These are phyloP conservation scores for Monopis laevigella DNA, from an alignment of 2,888 invertebrate genomes.

Conservation along the genomic window DNA sequence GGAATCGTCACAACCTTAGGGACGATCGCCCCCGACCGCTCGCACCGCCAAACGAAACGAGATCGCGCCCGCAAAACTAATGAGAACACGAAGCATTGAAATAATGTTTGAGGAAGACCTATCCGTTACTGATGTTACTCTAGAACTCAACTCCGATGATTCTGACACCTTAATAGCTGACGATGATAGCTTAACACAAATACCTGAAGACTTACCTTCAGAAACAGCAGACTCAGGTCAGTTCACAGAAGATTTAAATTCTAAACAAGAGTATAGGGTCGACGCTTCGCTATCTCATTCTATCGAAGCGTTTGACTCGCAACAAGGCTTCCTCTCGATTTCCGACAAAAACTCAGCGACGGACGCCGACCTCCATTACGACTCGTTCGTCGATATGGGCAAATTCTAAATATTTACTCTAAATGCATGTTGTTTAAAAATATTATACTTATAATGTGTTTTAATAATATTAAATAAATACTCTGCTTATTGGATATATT, in stretches of 20 bases:
- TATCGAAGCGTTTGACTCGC: conserved; percentile 31
- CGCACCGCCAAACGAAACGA: conserved; percentile 49
- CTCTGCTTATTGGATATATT: no score
- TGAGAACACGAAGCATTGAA: conserved; percentile 58
- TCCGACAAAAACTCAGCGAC: conserved; percentile 47
- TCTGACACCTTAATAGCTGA: no score
- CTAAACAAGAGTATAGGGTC: no score
- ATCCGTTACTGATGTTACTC: conserved; percentile 49
- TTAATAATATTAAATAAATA: no score
- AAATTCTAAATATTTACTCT: conserved; percentile 58
- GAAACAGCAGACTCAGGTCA: conserved; percentile 52
- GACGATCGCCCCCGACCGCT: conserved; percentile 57
- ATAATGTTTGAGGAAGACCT: conserved; percentile 59
- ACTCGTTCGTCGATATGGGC: conserved; percentile 63
- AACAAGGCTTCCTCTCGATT: background rate
- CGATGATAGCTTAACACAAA: conserved; percentile 27
- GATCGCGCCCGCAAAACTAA: conserved; percentile 51
- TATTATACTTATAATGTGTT: no score
- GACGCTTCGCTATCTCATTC: conserved; percentile 53
- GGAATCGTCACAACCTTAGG: conserved; percentile 61
- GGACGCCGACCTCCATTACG: conserved; percentile 57
- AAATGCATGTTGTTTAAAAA: no score
- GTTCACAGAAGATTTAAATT: conserved; percentile 50
- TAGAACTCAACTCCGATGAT: conserved; percentile 45
- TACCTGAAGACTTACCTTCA: conserved; percentile 33